Base-by-base conservation (phyloP, 2,888 invertebrate species). In the Synanthedon tipuliformis region DNA sequence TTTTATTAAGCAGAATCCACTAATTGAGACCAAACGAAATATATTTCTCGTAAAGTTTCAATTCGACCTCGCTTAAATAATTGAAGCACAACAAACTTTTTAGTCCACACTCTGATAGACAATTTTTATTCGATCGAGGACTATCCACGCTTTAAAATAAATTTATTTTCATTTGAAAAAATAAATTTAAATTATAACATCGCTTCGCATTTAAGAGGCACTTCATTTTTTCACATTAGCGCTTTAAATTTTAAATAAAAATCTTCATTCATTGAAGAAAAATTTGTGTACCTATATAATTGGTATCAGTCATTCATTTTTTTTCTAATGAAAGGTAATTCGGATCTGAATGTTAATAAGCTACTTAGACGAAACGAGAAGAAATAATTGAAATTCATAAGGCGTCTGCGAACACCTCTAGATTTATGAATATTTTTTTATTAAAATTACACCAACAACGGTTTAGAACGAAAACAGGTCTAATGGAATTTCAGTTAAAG, bases 281-380 rank as follows among this genome's bases (percentile, higher is more conserved):
- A 53, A 55, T 53, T 23, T 55, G 51, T 45, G 7, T n/a, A 45
- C 45, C 13, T 45, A n/a, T 13, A 8, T 45, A 45, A 45, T 13
- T 13, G 45, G 15, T 45, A 13, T 45, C 8, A 45, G 13, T 45
- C 45, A 45, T 45, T 52, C 41, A 12, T 23, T 49, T 34, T 41
- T 45, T 48, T 8, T 48, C 55, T 57, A 59, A 58, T 65, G 59
- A 64, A 66, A 63, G 57, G 53, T 55, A 57, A 63, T 61, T 56
- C 59, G 53, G 56, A 50, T 52, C 57, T 52, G 61, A 64, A 64
- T 65, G 54, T 56, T 57, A 61, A 66, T 61, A 57, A 61, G 61
- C 10, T n/a, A 49, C 18, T 52, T 40, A 51, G 56, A 58, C 53
- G 48, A 50, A 52, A 57, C 40, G 34, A 52, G 48, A 54, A 56